phyloP scores from a whole-genome alignment of 2,797 vertebrate species.

The Lemur catta region DNA sequence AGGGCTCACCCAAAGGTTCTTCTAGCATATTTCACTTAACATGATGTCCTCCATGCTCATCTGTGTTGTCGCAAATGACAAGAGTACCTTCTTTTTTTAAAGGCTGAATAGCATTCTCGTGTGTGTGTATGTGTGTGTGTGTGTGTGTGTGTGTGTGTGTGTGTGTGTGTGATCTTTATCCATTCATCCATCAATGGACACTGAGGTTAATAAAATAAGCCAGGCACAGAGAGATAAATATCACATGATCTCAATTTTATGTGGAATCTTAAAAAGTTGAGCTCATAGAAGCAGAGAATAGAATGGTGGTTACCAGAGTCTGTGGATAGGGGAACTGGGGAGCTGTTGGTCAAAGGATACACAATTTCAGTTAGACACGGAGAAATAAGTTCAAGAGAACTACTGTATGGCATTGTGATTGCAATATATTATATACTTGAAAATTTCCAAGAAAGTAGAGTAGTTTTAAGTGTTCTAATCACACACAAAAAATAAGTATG shows the following conservation, averaged over 20 bases:
- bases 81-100: not conserved
- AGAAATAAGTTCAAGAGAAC: not conserved
- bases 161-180: not conserved
- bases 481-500: not conserved
- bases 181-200: not conserved
- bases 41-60: not conserved
- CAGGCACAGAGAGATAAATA: not conserved
- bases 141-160: too few species aligned
- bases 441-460: not conserved
- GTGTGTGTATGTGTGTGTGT: too few species aligned
- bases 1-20: not conserved
- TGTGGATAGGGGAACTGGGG: not conserved
- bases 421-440: not conserved
- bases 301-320: not conserved
- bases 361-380: not conserved
- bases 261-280: not conserved
- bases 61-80: not conserved
- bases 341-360: not conserved
- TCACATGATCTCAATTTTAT: not conserved
- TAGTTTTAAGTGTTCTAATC: not conserved
- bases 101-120: not conserved
- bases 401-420: not conserved
- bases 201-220: not conserved
- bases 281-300: not conserved
- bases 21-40: not conserved